These are phyloP conservation scores for Ectropis grisescens DNA, from an alignment of 1,140 invertebrate genomes.

Conservation along the genomic window DNA sequence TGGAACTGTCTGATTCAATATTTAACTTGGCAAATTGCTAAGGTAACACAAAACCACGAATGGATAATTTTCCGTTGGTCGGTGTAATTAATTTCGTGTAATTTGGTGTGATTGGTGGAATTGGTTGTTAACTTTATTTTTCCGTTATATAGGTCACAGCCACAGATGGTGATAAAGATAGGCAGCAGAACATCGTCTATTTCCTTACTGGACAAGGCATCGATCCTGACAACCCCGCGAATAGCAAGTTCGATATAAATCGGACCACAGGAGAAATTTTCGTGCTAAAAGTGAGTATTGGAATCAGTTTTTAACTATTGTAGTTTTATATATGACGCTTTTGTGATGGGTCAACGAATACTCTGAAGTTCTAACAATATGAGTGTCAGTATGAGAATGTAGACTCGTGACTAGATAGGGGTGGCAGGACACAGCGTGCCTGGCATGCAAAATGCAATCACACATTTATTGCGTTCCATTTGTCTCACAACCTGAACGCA, in stretches of 20 bases:
- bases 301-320: constrained; percentile 5
- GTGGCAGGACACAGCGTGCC: constrained; percentile 11
- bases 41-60: too few species aligned
- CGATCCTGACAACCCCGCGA: constrained; percentile 93
- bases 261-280: constrained; percentile 94
- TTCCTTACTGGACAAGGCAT: constrained; percentile 97
- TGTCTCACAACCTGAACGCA: constrained; percentile 16
- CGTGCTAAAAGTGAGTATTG: constrained; percentile 84
- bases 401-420: constrained; percentile 10
- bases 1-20: too few species aligned
- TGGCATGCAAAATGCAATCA: constrained; percentile 25
- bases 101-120: too few species aligned
- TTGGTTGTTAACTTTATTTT: too few species aligned
- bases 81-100: too few species aligned
- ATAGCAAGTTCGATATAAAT: constrained; percentile 97
- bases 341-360: too few species aligned
- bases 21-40: too few species aligned
- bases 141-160: constrained; percentile 88
- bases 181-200: constrained; percentile 96
- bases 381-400: constrained; percentile 5
- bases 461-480: constrained; percentile 24
- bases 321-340: too few species aligned
- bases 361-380: too few species aligned
- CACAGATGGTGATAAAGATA: constrained; percentile 94
- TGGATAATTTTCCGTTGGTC: too few species aligned